Base-by-base conservation (phyloP, 2,797 vertebrate genomes). In the Thunnus albacares region DNA sequence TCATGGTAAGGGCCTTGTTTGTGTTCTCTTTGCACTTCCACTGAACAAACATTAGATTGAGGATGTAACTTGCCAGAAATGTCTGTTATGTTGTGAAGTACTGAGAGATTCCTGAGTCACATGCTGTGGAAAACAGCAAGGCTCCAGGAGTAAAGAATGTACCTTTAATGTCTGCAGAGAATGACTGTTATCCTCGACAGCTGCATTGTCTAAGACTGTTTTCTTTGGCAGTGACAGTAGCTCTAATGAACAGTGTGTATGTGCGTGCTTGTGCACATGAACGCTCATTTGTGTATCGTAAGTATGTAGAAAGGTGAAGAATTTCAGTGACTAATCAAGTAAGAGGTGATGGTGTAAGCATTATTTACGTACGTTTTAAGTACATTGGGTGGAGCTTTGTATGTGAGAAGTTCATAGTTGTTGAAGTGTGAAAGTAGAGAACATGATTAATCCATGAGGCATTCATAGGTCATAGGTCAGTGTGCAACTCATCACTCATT, bases 51-150 rank as follows among this genome's bases (percentile, higher is more conserved):
- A 66, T 63, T 62, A 71, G 60, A 68, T 65, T 45, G 66, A 47
- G 15, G 6, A 41, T 80, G 78, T 28, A 81, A 75, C 75, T 76
- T 64, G 67, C 38, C 26, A 89, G 84, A 87, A 92, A 94, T 91
- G 87, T 52, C 72, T 71, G 90, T 55, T 30, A 90, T 90, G 78
- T 93, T 71, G 77, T 82, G 81, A 59, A 57, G 65, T 38, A 24
- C 72, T 77, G 94, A 91, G 87, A 96, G 78, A 96, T 95, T 94
- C 92, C 89, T 82, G 66, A 90, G 67, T 91, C 88, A 68, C 83
- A 85, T 83, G 91, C 61, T 77, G 84, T 33, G 22, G 15, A 22
- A 14, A 65, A 64, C 75, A 79, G 51, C 59, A 7, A 30, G 53
- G 33, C 67, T 51, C 55, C 20, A 49, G 45, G 6, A 17, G 17